Evolutionary conservation across 2,888 invertebrate genomes (phyloP), one percentile per base, ranked within the genome.

Genomic region (Drosophila lutescens): DNA sequence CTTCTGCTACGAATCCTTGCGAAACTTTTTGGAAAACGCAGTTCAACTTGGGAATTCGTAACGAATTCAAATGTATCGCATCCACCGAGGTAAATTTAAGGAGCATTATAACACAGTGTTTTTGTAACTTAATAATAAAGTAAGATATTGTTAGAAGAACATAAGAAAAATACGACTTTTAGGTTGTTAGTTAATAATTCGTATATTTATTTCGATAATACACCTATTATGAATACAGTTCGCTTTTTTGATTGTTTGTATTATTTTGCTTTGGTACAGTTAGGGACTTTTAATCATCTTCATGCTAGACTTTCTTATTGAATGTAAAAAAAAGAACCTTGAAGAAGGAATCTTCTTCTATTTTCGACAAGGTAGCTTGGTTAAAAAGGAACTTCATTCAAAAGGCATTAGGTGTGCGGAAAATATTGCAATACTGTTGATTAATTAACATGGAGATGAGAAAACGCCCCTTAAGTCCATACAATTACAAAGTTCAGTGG

Each of bases 191-290:
- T 62, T 65, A 56, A 55, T 74, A 69, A 62, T 63, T 80, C 74
- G 71, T 80, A 79, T 66, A 70, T 85, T 85, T 85, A 79, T 83
- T 83, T 79, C 59, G 80, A 80, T 86, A 83, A 83, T 83, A 80
- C 81, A 76, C 76, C 74, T 80, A 80, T 73, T 74, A 58, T 77
- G 80, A 83, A 83, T 83, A 86, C 80, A 73, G 61, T 79, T 86
- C 71, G 51, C 68, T 78, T 53, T 69, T 70, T 66, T 74, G 73
- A 75, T 77, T 80, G 71, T 75, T 59, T 61, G n/a, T 60, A 66
- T 71, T 71, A 57, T 38, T 44, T 41, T 40, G 54, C 43, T 63
- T 79, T 67, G 77, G 71, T 81, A 76, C 67, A 56, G 71, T 69
- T 57, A 49, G 34, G 49, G 49, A 20, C 34, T 13, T 32, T 34